Conservation (phyloP, 2,113 vertebrate species). For the Addax nasomaculatus region DNA sequence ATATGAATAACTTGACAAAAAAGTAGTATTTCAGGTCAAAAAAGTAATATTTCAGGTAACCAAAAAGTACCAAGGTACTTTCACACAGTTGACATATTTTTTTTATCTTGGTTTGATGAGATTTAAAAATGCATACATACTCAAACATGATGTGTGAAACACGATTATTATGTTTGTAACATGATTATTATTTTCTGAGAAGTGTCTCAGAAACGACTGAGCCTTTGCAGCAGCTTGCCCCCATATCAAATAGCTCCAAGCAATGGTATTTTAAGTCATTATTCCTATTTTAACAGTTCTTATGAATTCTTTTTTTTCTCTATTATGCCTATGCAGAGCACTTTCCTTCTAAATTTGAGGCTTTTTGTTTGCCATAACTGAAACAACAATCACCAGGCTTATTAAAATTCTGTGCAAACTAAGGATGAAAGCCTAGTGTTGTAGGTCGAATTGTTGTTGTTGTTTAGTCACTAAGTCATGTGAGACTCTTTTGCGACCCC, state of each 20-base stretch:
- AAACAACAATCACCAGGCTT: not conserved
- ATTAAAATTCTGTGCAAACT: not conserved
- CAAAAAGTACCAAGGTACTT: not conserved
- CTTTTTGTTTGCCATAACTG: not conserved
- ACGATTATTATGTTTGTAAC: not conserved
- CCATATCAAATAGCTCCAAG: not conserved
- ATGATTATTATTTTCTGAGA: not conserved
- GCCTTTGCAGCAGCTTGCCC: not conserved
- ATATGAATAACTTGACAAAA: not conserved
- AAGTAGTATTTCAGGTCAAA: not conserved
- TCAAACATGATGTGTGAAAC: not conserved
- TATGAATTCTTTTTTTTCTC: not conserved
- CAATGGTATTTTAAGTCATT: not conserved
- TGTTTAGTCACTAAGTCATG: not conserved
- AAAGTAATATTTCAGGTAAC: not conserved
- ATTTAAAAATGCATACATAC: not conserved
- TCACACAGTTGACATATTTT: not conserved
- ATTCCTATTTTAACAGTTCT: not conserved
- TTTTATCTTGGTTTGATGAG: not conserved
- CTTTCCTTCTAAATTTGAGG: not conserved
- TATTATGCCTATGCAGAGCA: not conserved
- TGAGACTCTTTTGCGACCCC: not conserved
- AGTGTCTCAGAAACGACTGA: not conserved
- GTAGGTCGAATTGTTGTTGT: not conserved
- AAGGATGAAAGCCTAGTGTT: not conserved